Evolutionary conservation across 2,888 invertebrate species (phyloP).

Genomic region (Trilocha varians): DNA sequence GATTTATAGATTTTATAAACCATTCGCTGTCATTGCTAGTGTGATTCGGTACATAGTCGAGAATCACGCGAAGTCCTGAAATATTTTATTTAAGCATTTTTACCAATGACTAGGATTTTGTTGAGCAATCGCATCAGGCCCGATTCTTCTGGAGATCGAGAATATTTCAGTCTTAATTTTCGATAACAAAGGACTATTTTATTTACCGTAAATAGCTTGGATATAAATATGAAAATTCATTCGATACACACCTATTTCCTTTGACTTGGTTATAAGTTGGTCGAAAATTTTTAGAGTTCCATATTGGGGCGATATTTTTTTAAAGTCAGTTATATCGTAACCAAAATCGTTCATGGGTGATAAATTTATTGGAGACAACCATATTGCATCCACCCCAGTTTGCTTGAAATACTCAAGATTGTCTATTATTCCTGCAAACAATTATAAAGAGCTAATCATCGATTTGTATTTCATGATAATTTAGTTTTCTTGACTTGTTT

Average conservation of each 20-base stretch:
- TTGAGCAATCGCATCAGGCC: too few species aligned
- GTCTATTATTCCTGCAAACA: slow-evolving; percentile 39
- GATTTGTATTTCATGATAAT: too few species aligned
- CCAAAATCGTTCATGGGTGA: slow-evolving; percentile 87
- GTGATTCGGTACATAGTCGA: slow-evolving; percentile 83
- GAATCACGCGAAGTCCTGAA: slow-evolving; percentile 65
- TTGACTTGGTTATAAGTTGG: slow-evolving; percentile 61
- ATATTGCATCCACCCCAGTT: slow-evolving; percentile 75
- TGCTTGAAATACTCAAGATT: slow-evolving; percentile 71
- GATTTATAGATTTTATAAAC: slow-evolving; percentile 80
- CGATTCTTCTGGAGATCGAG: too few species aligned
- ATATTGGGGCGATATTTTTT: slow-evolving; percentile 76
- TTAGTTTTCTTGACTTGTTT: too few species aligned
- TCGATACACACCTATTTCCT: slow-evolving; percentile 48
- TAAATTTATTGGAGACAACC: slow-evolving; percentile 81
- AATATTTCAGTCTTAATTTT: too few species aligned
- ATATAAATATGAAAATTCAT: too few species aligned
- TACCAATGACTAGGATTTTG: too few species aligned
- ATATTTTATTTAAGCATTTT: too few species aligned
- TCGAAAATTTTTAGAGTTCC: slow-evolving; percentile 82
- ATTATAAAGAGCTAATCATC: slow-evolving; percentile 9
- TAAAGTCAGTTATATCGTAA: slow-evolving; percentile 82
- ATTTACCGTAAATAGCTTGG: too few species aligned
- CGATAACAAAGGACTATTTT: too few species aligned
- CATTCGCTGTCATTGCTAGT: slow-evolving; percentile 85